These are phyloP conservation scores for Oryzaephilus surinamensis DNA, from an alignment of 1,140 invertebrate genomes.

Conservation along the genomic window DNA sequence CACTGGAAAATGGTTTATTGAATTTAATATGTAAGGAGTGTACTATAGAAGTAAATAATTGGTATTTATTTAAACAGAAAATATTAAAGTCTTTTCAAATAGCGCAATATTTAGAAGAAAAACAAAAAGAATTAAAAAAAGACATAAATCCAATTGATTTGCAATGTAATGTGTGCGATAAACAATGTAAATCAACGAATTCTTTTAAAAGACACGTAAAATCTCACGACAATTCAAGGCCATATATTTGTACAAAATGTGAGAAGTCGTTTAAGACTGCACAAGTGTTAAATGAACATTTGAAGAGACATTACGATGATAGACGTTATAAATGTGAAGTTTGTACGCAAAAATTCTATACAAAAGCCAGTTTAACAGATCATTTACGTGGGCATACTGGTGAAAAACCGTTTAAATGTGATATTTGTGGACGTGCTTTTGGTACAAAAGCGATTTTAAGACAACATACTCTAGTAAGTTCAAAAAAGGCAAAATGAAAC, in stretches of 20 bases:
- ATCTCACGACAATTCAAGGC: conserved; percentile 11
- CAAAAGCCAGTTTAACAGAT: conserved; percentile 36
- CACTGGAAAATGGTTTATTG: conserved; percentile 10
- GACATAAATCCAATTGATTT: conserved; percentile 3
- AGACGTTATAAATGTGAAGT: conserved; percentile 39
- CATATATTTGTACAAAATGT: conserved; percentile 21
- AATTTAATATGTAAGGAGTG: conserved; percentile 14
- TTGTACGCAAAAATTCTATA: conserved; percentile 40
- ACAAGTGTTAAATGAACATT: conserved; percentile 25
- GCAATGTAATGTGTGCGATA: conserved; percentile 8
- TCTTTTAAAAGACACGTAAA: conserved; percentile 11
- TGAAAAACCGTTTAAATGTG: conserved; percentile 38
- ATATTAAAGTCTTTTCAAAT: conserved; percentile 13
- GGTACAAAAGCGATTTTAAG: conserved; percentile 10
- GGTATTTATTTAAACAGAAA: conserved; percentile 15
- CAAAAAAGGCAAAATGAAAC: neutral
- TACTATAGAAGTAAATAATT: conserved; percentile 12
- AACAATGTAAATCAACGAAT: conserved; percentile 11
- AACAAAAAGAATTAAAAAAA: conserved; percentile 1
- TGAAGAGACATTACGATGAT: conserved; percentile 41
- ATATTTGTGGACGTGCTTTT: conserved; percentile 33
- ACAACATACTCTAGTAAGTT: conserved; percentile 11
- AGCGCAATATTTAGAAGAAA: conserved; percentile 2
- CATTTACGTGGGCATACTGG: conserved; percentile 39
- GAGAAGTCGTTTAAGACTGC: conserved; percentile 37